These are phyloP conservation scores for Sebastolobus alascanus DNA, from an alignment of 2,797 vertebrate species.

Conservation along the genomic window DNA sequence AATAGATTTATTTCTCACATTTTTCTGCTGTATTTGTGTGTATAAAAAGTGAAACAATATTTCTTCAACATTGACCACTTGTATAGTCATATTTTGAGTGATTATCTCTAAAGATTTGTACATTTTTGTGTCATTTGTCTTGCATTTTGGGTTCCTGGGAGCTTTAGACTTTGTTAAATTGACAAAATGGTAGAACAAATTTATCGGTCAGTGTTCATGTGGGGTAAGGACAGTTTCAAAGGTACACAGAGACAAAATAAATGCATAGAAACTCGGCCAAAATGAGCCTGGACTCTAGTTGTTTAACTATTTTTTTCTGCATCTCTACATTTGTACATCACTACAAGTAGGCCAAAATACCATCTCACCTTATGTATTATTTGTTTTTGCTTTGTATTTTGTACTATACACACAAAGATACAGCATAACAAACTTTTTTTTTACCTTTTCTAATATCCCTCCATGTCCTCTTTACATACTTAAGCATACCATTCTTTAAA, in stretches of 20 bases:
- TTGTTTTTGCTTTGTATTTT: background rate
- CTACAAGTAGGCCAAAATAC: background rate
- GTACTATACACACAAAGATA: background rate
- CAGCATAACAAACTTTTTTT: background rate
- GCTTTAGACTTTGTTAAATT: background rate
- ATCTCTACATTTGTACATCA: background rate
- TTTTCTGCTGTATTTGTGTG: background rate
- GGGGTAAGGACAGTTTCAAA: background rate
- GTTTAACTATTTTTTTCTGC: background rate
- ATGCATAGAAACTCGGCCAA: no score
- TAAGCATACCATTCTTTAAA: background rate
- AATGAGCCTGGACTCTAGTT: background rate
- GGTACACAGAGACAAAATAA: no score
- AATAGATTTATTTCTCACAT: background rate
- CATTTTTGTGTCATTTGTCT: background rate
- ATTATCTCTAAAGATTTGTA: background rate
- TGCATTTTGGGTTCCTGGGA: background rate
- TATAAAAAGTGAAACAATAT: background rate
- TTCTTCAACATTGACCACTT: background rate
- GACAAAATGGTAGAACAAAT: background rate
- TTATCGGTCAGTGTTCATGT: background rate
- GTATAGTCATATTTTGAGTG: background rate
- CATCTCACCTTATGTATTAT: background rate
- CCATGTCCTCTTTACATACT: background rate
- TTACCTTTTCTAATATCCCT: background rate